A percentile compares a stretch with the other conserved stretches of the same genome.
Conservation (phyloP, 30 jellyfish, hydroid and myxozoan genomes). For the Hydractinia echinata region DNA sequence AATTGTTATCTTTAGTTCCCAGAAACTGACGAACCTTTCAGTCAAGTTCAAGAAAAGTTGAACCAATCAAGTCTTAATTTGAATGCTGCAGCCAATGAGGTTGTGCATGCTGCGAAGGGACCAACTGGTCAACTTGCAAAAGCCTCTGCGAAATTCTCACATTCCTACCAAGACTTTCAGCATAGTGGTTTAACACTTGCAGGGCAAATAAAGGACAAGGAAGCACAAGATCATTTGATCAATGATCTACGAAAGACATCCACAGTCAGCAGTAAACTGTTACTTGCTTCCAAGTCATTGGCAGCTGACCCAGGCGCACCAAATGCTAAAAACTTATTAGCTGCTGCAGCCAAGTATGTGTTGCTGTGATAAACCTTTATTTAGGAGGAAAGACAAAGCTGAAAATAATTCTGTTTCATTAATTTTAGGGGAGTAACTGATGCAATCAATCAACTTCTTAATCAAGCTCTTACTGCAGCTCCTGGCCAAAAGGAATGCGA, state of each 20-base stretch:
- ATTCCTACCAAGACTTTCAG: conserved; percentile 92
- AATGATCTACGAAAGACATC: conserved; percentile 87
- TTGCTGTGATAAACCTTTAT: neutral
- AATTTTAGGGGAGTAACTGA: conserved; percentile 85
- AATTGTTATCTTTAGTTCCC: conserved; percentile 61
- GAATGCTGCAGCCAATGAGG: conserved; percentile 94
- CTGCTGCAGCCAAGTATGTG: conserved; percentile 93
- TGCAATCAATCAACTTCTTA: conserved; percentile 74
- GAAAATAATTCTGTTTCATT: neutral
- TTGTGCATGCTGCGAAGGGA: conserved; percentile 90
- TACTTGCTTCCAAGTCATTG: conserved; percentile 89
- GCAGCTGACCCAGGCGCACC: conserved; percentile 99
- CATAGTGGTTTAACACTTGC: conserved; percentile 80
- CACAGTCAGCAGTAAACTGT: conserved; percentile 76
- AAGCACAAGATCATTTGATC: conserved; percentile 81
- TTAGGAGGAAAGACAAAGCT: neutral
- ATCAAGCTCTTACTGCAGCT: conserved; percentile 91
- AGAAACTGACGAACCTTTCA: conserved; percentile 67
- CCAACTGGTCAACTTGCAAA: conserved; percentile 72
- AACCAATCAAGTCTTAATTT: conserved; percentile 77
- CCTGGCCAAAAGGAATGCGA: conserved; percentile 99
- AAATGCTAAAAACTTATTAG: conserved; percentile 85
- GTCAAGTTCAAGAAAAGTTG: conserved; percentile 79
- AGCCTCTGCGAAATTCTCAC: conserved; percentile 92
- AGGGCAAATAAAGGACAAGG: conserved; percentile 92